Base-by-base conservation (phyloP, 2,888 invertebrate genomes). In the Coleophora deauratella region DNA sequence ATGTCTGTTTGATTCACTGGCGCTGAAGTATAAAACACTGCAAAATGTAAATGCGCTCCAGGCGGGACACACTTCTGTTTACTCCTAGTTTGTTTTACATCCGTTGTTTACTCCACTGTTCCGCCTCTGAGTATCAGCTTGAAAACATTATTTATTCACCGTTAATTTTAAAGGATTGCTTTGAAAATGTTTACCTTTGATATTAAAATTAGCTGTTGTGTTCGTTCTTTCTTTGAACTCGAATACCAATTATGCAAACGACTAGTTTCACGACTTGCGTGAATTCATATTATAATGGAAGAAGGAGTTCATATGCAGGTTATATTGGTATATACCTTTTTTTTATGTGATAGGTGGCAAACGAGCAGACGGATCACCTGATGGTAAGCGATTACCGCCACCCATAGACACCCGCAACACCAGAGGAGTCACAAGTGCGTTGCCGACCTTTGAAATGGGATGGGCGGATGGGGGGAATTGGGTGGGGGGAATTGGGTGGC, bases 41-140 rank as follows among this genome's bases (percentile, higher is more conserved):
- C 33, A 41, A 42, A 46, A 49, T 42, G 44, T 49, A 47, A 50
- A 53, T 50, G 43, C 41, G 45, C 50, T 45, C 36, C 40, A 37
- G 42, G 54, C 50, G 37, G 40, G 41, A 43, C 43, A 39, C 38
- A 40, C 37, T 37, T 38, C 37, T 50, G 50, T 56, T 56, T 55
- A 41, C 45, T 42, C 39, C 47, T 35, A 50, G 47, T 57, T 55
- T 55, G 49, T 51, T 52, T 51, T 43, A 50, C 52, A 47, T 50
- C 41, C 41, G 41, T 40, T 47, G 47, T 50, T 47, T 46, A 40
- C 38, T 40, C 27, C 37, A 42, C 12, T 38, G 40, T 39, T 36
- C 35, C 38, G 34, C 30, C 32, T 32, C 38, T 38, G 33, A 47
- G 40, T 42, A 49, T 43, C 39, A 38, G 34, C 40, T 30, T 35